Evolutionary conservation across 1,140 invertebrate species (phyloP), one percentile per base, ranked within the genome.

Genomic region (Aphaenogaster rudis): DNA sequence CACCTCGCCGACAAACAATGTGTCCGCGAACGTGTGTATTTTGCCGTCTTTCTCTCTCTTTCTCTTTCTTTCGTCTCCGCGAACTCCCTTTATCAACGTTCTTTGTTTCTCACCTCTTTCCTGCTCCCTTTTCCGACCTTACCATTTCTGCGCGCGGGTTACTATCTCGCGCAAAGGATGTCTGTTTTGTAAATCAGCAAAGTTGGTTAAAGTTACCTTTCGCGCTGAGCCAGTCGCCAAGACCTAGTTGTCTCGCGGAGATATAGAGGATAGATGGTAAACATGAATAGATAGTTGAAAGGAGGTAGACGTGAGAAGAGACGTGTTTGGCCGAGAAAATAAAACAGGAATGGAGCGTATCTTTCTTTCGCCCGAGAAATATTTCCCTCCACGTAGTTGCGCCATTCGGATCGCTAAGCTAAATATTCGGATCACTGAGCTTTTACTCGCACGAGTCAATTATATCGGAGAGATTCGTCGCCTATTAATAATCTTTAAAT

Each of bases 151-250:
- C 33, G 42, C 28, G 33, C 39, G 52, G 48, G 57, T 64, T 52
- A 69, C 54, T 33, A 45, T 61, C 87, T 89, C 79, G 52, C 64
- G 28, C 79, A 61, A 69, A 79, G 77, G n/a, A 79, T 79, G 77
- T 69, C 77, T 71, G 86, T 90, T 80, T 91, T 87, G 88, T 90
- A 90, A 92, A 91, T 90, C 91, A 88, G 77, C 87, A 76, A 92
- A 92, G 90, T 92, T 86, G 87, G 78, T 71, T 77, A 78, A 81
- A 90, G 89, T 88, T 79, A 61, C 89, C 81, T 48, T 80, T 69
- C 77, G 69, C n/a, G 36, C 9, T 17, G 59, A 79, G 63, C 42
- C 67, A 82, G 72, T 59, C 67, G 36, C 39, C 54, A 45, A 42
- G 42, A n/a, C 52, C 63, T 36, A 21, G 9, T 82, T 45, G 80